Evolutionary conservation across 2,113 vertebrate genomes (phyloP), one percentile per base, ranked within the genome.

Genomic region (Daubentonia madagascariensis): DNA sequence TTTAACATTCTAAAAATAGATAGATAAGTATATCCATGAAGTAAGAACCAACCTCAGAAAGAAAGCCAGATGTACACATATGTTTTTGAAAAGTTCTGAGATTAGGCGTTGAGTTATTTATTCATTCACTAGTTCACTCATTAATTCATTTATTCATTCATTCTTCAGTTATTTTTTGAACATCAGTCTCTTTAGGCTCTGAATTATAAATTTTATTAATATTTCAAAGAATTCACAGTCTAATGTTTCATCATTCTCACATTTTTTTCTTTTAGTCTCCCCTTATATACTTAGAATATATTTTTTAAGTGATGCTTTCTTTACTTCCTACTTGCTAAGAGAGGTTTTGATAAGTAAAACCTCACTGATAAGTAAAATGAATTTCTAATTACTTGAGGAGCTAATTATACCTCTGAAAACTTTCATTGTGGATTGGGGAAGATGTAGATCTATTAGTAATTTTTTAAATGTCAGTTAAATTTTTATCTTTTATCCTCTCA

Each of bases 321-420:
- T n/a, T 59, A 79, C 30, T 67, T 85, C 3, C 45, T 76, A 85
- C 16, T 50, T 81, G 8, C 18, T 80, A 40, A 45, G 6, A 23
- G 23, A 93, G 8, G 10, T 89, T 86, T 95, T 54, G 16, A 61
- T 52, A 79, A 84, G 63, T 61, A 70, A 57, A 85, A 78, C 35
- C 37, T 63, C 32, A 50, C 13, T 72, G 37, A 17, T 67, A 87
- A 85, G 43, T 61, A 52, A 86, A 16, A 86, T 18, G 11, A 35
- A 40, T 92, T 86, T 89, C n/a, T 73, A 91, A 59, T 85, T 91
- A 73, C 61, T 73, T 79, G n/a, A 86, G 22, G 92, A 57, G 37
- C 18, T 87, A 81, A 68, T 61, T 20, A 37, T 5, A 85, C n/a
- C 70, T 4, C 28, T 59, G 13, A 68, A 43, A 92, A 37, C 43